Evolutionary conservation across 2,113 vertebrate species (phyloP), one percentile per base, ranked within the genome.

Genomic region (Merops nubicus): DNA sequence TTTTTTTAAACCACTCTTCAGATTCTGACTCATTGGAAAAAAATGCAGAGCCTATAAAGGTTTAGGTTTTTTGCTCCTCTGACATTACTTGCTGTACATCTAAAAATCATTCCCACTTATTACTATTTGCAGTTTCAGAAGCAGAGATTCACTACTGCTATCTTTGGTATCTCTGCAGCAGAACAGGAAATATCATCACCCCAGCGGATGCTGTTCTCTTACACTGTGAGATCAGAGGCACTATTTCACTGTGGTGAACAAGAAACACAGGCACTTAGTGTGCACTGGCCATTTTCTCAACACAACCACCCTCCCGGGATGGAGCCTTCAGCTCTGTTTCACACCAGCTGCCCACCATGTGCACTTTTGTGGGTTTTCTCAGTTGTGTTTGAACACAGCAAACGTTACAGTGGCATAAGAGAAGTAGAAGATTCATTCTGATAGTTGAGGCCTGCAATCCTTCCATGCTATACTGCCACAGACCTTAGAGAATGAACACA

Each of bases 21-120:
- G 51, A 91, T 96, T 96, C 81, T 95, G 87, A 95, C 91, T 96
- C 93, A 93, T 1, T 77, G 72, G 77, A 51, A 93, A 76, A 42
- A 63, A 42, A 94, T 26, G 75, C 85, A 91, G 48, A 95, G 89
- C 56, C 63, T 62, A 57, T 28, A 62, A 88, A 86, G 88, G 88
- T 53, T 88, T 33, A 65, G 57, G 54, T 50, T 94, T 97, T 70
- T 82, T 84, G 84, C 56, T 89, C 76, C 73, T 92, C 94, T 85
- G 74, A 69, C 68, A 77, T n/a, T 28, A 79, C 65, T 88, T 73
- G 84, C 78, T 64, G 69, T 69, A 45, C 67, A 77, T 76, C 45
- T 76, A 69, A 85, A 89, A 83, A 83, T n/a, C 59, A 76, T 92
- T 93, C 83, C 85, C 63, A 77, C 87, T 92, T 89, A 75, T 42